Evolutionary conservation across 2,113 vertebrate species (phyloP).

Genomic region (Rissa tridactyla): DNA sequence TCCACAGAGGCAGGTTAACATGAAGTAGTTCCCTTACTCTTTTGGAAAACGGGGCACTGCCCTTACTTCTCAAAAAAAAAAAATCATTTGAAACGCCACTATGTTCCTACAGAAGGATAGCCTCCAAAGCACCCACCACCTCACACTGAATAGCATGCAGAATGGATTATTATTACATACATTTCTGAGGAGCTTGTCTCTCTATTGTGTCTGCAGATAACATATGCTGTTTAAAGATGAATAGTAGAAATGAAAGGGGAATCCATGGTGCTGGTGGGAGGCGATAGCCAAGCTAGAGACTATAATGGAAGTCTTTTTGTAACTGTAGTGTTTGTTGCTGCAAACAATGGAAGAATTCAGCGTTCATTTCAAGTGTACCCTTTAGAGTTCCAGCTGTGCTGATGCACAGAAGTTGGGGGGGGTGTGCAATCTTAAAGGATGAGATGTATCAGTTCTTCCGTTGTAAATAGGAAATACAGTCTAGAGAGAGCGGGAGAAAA

Average conservation of each 20-base stretch:
- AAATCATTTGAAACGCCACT: background rate
- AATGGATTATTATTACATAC: background rate
- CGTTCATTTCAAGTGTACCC: background rate
- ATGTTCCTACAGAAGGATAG: background rate
- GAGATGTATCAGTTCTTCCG: background rate
- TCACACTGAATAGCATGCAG: background rate
- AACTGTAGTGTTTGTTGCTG: background rate
- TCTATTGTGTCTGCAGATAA: background rate
- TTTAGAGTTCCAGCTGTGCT: conserved; percentile 7
- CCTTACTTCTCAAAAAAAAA: background rate
- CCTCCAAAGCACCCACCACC: background rate
- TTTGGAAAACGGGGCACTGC: background rate
- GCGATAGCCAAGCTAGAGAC: background rate
- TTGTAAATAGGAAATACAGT: background rate
- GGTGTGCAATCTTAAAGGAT: background rate
- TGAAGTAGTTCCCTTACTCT: background rate
- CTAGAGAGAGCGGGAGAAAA: background rate
- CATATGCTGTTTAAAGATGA: conserved; percentile 3
- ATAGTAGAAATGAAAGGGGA: conserved; percentile 3
- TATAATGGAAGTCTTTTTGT: background rate
- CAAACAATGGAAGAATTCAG: conserved; percentile 23
- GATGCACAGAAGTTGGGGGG: background rate
- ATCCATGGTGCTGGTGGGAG: background rate
- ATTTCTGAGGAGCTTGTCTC: background rate
- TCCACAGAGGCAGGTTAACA: background rate